Evolutionary conservation across 2,113 vertebrate genomes (phyloP).

Genomic region (Rhea pennata): DNA sequence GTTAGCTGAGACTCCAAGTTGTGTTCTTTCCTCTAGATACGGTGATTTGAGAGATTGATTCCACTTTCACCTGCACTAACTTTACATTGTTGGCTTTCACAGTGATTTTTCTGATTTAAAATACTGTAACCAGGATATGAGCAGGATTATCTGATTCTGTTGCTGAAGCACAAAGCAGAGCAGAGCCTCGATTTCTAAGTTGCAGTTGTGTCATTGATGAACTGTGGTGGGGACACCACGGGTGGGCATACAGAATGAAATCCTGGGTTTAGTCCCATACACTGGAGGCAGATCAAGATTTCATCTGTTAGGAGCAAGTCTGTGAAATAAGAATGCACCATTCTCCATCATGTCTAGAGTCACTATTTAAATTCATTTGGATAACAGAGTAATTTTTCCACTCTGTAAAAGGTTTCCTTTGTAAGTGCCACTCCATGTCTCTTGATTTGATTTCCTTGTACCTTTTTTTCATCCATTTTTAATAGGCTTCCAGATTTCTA

Average conservation of each 20-base stretch:
- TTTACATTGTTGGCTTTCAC: neutral
- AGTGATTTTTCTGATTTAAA: neutral
- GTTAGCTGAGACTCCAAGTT: neutral
- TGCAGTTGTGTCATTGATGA: neutral
- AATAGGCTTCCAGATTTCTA: constrained; percentile 73
- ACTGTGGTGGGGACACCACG: neutral
- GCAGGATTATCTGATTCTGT: neutral
- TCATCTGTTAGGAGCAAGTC: neutral
- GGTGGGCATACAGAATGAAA: neutral
- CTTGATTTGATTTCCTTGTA: constrained; percentile 76
- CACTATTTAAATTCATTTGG: constrained; percentile 50
- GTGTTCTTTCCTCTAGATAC: neutral
- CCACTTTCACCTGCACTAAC: neutral
- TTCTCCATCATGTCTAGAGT: neutral
- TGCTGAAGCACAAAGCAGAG: neutral
- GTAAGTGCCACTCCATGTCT: constrained; percentile 70
- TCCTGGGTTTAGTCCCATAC: neutral
- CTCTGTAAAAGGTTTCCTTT: constrained; percentile 49
- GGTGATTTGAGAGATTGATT: neutral
- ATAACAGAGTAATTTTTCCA: constrained; percentile 61
- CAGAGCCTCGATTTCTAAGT: neutral
- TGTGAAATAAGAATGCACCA: neutral
- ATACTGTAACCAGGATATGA: rapidly evolving
- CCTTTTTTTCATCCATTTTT: constrained; percentile 72
- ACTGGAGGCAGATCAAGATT: neutral